Percentiles rank a stretch among this genome's conserved stretches.
Evolutionary conservation across 2,888 invertebrate species (phyloP).

Genomic region (Lasioglossum calceatum): DNA sequence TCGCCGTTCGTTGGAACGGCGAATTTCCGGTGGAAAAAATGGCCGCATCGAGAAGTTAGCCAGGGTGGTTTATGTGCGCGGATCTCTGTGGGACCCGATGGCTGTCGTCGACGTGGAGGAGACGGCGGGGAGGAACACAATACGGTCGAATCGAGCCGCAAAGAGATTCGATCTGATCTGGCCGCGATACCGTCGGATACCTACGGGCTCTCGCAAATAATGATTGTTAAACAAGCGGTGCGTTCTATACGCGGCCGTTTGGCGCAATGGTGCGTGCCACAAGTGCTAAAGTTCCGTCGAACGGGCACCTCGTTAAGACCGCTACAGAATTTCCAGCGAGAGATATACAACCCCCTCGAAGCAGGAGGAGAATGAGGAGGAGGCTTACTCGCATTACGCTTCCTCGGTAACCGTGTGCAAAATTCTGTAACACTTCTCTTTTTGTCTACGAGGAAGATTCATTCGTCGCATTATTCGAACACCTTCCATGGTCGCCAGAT

Average conservation of each 20-base stretch:
- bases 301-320: slow-evolving; percentile 78
- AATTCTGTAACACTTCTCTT: slow-evolving; percentile 15
- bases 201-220: slow-evolving; percentile 79
- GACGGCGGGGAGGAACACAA: slow-evolving; percentile 55
- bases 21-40: neutral
- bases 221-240: slow-evolving; percentile 80
- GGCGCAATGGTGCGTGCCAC: slow-evolving; percentile 73
- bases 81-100: slow-evolving; percentile 61
- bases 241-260: slow-evolving; percentile 63
- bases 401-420: slow-evolving; percentile 17
- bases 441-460: neutral
- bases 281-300: slow-evolving; percentile 71
- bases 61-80: slow-evolving; percentile 54
- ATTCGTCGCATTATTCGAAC: neutral
- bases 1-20: neutral
- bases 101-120: slow-evolving; percentile 49
- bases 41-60: slow-evolving; percentile 22
- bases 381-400: slow-evolving; percentile 2
- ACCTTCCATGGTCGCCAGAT: too few relatives aligned
- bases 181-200: slow-evolving; percentile 73
- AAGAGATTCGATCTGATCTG: slow-evolving; percentile 76
- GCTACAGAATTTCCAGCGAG: slow-evolving; percentile 65
- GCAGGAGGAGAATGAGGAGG: neutral
- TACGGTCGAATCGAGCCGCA: slow-evolving; percentile 64
- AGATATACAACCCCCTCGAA: slow-evolving; percentile 56